Conservation (phyloP, 2,888 invertebrate genomes). For the Rhorus exstirpatorius region DNA sequence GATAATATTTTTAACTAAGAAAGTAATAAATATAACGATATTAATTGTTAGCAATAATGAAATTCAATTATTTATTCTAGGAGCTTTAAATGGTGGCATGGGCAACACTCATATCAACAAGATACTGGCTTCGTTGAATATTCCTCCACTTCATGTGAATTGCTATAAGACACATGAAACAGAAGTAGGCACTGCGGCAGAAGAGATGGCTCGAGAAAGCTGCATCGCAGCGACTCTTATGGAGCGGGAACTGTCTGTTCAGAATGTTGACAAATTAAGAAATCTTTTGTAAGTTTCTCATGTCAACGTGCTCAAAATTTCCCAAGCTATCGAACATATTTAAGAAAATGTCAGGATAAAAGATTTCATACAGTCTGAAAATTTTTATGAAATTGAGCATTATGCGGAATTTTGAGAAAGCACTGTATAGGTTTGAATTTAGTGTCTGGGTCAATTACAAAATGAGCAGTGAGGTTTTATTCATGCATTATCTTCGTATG, state of each 20-base stretch:
- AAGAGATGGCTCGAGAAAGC: constrained; percentile 30
- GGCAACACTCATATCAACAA: too few species aligned
- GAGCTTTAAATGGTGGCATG: constrained; percentile 21
- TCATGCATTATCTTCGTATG: too few species aligned
- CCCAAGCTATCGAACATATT: background rate
- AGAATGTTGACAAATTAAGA: constrained; percentile 27
- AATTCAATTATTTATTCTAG: constrained; percentile 35
- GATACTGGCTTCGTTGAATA: constrained; percentile 25
- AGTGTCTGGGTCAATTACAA: too few species aligned
- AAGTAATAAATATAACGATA: constrained; percentile 12
- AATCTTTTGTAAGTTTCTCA: constrained; percentile 23
- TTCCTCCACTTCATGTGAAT: constrained; percentile 10
- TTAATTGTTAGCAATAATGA: constrained; percentile 15
- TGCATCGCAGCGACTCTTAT: constrained; percentile 3
- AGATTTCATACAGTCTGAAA: too few species aligned
- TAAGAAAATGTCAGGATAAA: background rate
- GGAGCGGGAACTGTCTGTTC: constrained; percentile 21
- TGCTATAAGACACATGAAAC: constrained; percentile 18
- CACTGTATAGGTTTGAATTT: too few species aligned
- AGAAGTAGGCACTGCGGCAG: constrained; percentile 21
- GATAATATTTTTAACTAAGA: constrained; percentile 13
- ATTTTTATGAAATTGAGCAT: too few species aligned
- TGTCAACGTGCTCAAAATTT: constrained; percentile 9
- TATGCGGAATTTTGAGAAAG: too few species aligned
- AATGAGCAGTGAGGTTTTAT: too few species aligned